Percentiles rank a stretch among this genome's conserved stretches.
These are phyloP conservation scores for Neodiprion virginianus DNA, from an alignment of 1,140 invertebrate genomes.

Conservation along the genomic window DNA sequence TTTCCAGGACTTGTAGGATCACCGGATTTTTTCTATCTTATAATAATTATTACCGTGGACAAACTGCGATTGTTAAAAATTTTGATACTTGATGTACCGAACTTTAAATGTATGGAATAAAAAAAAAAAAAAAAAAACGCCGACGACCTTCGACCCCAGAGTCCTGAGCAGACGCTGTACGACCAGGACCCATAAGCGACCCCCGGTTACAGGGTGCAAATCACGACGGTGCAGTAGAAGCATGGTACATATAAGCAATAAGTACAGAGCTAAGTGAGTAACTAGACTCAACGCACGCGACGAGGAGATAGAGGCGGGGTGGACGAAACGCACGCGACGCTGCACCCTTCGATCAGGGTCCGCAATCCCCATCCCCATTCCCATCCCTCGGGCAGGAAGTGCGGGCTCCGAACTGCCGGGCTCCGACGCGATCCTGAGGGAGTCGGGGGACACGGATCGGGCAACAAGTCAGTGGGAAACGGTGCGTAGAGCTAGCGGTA, in stretches of 20 bases:
- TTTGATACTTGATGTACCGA: too few relatives aligned
- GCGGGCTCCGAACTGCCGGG: constrained; percentile 21
- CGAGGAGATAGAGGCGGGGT: background rate
- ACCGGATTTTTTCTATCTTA: too few relatives aligned
- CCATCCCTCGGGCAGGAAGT: constrained; percentile 21
- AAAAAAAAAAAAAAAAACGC: too few relatives aligned
- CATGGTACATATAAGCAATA: background rate
- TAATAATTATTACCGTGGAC: too few relatives aligned
- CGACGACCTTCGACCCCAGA: too few relatives aligned
- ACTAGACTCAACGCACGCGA: background rate
- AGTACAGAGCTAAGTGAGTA: background rate
- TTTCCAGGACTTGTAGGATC: too few relatives aligned
- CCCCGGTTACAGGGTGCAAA: too few relatives aligned
- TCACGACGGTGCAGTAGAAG: background rate
- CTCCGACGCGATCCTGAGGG: constrained; percentile 27
- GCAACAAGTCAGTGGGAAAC: constrained; percentile 46
- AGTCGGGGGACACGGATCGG: constrained; percentile 38
- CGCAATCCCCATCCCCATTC: constrained; percentile 30
- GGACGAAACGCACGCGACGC: background rate
- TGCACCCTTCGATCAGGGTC: background rate
- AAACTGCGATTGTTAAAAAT: too few relatives aligned
- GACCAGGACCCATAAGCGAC: too few relatives aligned
- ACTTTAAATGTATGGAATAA: too few relatives aligned
- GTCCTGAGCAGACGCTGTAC: too few relatives aligned
- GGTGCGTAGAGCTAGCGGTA: constrained; percentile 34